A percentile compares a stretch with the other conserved stretches of the same genome.
These are phyloP conservation scores for Odontocerum albicorne DNA, from an alignment of 2,888 invertebrate genomes.

Conservation along the genomic window DNA sequence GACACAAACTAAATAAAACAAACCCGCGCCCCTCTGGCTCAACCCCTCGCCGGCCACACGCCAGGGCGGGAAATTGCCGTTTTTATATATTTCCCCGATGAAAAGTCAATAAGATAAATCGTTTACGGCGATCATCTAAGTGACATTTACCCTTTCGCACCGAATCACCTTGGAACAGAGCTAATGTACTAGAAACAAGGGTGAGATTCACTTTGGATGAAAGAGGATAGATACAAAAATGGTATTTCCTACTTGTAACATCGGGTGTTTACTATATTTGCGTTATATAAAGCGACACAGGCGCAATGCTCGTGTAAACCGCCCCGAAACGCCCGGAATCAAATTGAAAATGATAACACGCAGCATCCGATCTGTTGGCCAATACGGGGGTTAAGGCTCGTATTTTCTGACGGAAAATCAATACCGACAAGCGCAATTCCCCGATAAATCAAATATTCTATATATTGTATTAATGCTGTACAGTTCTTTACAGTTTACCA, in stretches of 20 bases:
- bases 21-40: slow-evolving; percentile 11
- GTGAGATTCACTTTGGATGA: no score
- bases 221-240: background rate
- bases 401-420: slow-evolving; percentile 2
- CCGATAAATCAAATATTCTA: no score
- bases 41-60: slow-evolving; percentile 1
- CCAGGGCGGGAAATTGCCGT: background rate
- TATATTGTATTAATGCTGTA: no score
- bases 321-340: background rate
- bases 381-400: background rate
- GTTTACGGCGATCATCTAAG: background rate
- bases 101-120: no score
- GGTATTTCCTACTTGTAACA: no score
- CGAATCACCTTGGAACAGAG: no score
- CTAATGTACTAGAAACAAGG: no score
- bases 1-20: slow-evolving; percentile 16
- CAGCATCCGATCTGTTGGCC: background rate
- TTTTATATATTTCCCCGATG: no score
- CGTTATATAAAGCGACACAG: no score
- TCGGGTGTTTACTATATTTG: no score
- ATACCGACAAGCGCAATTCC: background rate
- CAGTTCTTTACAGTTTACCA: no score
- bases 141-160: background rate
- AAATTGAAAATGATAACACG: background rate
- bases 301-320: no score